These are phyloP conservation scores for Drosophila mauritiana DNA, from an alignment of 1,140 invertebrate genomes.

Conservation along the genomic window DNA sequence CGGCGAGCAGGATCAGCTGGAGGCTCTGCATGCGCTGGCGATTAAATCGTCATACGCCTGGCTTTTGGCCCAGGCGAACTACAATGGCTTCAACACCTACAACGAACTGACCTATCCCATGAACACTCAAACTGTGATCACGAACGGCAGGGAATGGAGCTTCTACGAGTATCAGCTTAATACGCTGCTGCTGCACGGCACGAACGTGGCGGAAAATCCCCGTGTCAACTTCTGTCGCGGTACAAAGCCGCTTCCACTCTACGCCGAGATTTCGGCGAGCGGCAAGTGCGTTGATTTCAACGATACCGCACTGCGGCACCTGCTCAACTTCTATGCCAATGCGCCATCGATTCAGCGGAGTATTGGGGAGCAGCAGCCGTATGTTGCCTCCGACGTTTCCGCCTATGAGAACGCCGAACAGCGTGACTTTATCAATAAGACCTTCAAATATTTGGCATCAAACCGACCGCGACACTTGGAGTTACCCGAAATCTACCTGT, in stretches of 20 bases:
- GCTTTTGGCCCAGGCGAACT: conserved; percentile 92
- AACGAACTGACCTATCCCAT: conserved; percentile 95
- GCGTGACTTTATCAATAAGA: conserved; percentile 88
- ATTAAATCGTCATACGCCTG: conserved; percentile 92
- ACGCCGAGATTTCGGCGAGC: conserved; percentile 88
- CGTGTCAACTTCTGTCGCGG: conserved; percentile 93
- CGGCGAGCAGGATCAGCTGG: conserved; percentile 85
- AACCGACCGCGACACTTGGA: conserved; percentile 87
- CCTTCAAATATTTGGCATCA: conserved; percentile 88
- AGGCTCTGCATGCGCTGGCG: conserved; percentile 89
- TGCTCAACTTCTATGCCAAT: conserved; percentile 92
- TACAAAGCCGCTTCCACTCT: conserved; percentile 90
- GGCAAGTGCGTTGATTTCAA: conserved; percentile 92
- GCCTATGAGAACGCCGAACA: conserved; percentile 89
- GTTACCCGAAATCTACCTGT: conserved; percentile 89
- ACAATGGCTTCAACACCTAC: conserved; percentile 94
- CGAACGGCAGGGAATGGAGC: conserved; percentile 92
- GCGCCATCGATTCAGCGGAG: conserved; percentile 87
- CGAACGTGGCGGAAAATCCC: conserved; percentile 87
- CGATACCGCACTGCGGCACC: conserved; percentile 90
- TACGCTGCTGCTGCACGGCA: conserved; percentile 89
- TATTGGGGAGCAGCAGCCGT: conserved; percentile 88
- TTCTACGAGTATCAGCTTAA: conserved; percentile 96
- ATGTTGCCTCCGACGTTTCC: conserved; percentile 87
- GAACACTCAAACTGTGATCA: conserved; percentile 92